Conservation (phyloP, 2,797 vertebrate genomes). For the Cossypha niveicapilla region DNA sequence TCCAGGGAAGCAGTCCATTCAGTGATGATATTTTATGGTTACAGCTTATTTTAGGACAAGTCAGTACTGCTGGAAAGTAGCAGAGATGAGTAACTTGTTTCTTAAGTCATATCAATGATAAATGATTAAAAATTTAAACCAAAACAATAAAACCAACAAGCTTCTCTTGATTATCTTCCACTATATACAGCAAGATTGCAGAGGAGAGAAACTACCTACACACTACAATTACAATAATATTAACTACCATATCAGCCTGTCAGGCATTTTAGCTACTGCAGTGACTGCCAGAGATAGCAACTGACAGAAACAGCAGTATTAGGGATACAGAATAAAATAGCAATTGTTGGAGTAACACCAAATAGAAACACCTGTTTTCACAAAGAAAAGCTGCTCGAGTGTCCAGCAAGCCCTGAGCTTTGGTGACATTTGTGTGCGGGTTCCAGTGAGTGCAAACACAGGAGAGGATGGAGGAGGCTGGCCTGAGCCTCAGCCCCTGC, state of each 20-base stretch:
- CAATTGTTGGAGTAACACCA: background rate
- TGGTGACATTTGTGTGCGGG: background rate
- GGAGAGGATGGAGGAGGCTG: fast-evolving
- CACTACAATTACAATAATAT: background rate
- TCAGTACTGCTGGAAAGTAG: background rate
- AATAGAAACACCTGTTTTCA: background rate
- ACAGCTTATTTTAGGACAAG: background rate
- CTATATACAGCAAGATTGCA: background rate
- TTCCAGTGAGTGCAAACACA: background rate
- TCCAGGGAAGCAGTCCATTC: background rate
- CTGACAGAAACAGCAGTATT: background rate
- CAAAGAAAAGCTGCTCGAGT: background rate
- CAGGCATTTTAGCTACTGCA: background rate
- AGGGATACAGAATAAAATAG: background rate
- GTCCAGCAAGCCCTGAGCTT: background rate
- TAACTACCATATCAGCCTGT: background rate
- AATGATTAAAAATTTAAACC: background rate
- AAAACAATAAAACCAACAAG: background rate
- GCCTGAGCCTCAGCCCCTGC: background rate
- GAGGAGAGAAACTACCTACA: background rate
- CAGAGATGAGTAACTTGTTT: background rate
- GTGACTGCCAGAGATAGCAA: background rate
- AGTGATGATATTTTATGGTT: background rate
- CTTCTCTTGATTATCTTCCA: background rate
- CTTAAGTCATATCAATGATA: background rate